Evolutionary conservation across 2,113 vertebrate genomes (phyloP).

Genomic region (Ovis canadensis): DNA sequence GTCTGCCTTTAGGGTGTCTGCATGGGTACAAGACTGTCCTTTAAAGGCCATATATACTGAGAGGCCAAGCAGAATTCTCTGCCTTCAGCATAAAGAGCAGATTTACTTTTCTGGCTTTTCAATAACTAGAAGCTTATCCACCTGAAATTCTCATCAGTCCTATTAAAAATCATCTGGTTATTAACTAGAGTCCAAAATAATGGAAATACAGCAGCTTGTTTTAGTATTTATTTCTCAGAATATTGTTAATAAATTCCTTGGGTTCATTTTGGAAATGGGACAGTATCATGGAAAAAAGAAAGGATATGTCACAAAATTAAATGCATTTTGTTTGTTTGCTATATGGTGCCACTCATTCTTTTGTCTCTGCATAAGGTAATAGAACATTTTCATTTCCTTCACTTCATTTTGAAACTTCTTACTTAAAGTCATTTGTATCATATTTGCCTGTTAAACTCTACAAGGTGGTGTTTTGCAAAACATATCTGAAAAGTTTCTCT

Average conservation of each 20-base stretch:
- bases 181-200: slow-evolving; percentile 3
- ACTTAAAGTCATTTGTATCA: neutral
- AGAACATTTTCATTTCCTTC: neutral
- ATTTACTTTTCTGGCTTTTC: neutral
- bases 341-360: neutral
- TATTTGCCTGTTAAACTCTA: slow-evolving; percentile 22
- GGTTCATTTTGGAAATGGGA: neutral
- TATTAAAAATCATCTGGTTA: neutral
- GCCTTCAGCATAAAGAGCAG: neutral
- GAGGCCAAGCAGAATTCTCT: neutral
- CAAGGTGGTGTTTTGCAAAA: slow-evolving; percentile 20
- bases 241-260: neutral
- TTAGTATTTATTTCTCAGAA: slow-evolving; percentile 29
- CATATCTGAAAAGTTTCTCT: neutral
- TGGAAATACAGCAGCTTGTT: neutral
- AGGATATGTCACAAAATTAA: neutral
- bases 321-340: neutral
- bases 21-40: neutral
- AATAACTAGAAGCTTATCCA: neutral
- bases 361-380: slow-evolving; percentile 38
- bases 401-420: neutral
- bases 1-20: neutral
- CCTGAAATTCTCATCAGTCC: neutral
- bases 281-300: neutral
- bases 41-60: neutral